phyloP scores from a whole-genome alignment of 2,797 vertebrate genomes.

The Furcifer pardalis region DNA sequence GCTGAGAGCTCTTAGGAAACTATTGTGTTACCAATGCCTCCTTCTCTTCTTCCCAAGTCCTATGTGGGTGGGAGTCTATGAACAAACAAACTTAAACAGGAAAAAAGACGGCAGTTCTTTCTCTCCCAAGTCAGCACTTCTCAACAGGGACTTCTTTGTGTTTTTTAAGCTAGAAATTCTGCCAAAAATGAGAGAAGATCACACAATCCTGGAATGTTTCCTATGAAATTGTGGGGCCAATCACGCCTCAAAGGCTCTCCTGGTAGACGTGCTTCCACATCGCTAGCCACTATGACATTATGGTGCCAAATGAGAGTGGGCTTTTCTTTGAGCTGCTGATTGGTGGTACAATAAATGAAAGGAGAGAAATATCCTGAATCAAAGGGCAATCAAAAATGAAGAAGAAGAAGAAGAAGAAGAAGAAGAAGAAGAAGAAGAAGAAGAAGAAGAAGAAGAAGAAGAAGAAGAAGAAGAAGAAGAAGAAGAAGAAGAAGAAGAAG shows the following conservation, averaged over 20 bases:
- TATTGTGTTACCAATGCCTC: not conserved
- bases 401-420: too few species aligned
- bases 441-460: too few species aligned
- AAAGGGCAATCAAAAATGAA: too few species aligned
- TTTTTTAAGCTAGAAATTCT: not conserved
- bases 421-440: too few species aligned
- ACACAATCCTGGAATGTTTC: slow-evolving; percentile 28
- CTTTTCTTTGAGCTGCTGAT: slow-evolving; percentile 32
- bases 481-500: too few species aligned
- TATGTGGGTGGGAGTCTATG: not conserved
- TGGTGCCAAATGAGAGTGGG: not conserved
- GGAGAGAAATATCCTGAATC: too few species aligned
- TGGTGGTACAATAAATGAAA: not conserved
- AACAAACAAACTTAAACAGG: not conserved
- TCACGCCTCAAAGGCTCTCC: slow-evolving; percentile 51
- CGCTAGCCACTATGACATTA: slow-evolving; percentile 39
- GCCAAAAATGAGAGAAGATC: not conserved
- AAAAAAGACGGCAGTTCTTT: not conserved
- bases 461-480: too few species aligned
- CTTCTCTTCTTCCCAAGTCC: not conserved
- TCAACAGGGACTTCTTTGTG: not conserved
- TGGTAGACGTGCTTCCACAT: slow-evolving; percentile 49
- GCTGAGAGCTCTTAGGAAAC: not conserved
- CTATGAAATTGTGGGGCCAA: slow-evolving; percentile 31
- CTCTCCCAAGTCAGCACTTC: not conserved